phyloP scores from a whole-genome alignment of 1,140 invertebrate species.

The Lepeophtheirus salmonis region DNA sequence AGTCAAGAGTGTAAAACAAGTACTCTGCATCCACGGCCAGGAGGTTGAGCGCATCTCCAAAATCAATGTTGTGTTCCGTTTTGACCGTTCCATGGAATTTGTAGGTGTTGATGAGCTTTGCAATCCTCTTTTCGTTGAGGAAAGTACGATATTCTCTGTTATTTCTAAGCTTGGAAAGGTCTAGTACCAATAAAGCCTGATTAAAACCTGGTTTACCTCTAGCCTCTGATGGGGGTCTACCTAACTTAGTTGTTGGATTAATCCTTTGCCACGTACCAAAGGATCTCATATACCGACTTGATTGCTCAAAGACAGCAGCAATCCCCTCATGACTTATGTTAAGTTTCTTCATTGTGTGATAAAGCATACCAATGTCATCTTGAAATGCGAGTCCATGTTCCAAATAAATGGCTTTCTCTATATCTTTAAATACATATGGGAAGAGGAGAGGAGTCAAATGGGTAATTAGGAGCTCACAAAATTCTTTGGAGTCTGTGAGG shows the following conservation, averaged over 20 bases:
- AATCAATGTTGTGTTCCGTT: background rate
- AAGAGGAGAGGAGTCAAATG: conserved; percentile 21
- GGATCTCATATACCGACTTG: conserved; percentile 18
- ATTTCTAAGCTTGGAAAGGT: conserved; percentile 20
- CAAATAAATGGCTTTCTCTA: conserved; percentile 20
- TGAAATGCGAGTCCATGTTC: conserved; percentile 15
- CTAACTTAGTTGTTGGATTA: conserved; percentile 18
- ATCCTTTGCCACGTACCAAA: conserved; percentile 20
- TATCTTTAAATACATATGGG: conserved; percentile 19
- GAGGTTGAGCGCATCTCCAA: conserved; percentile 21
- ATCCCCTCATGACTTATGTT: conserved; percentile 15
- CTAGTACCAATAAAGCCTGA: conserved; percentile 19
- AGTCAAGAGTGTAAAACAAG: conserved; percentile 21
- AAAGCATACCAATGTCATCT: conserved; percentile 20
- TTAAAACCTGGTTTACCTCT: conserved; percentile 22
- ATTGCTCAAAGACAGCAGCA: conserved; percentile 17
- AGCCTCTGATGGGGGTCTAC: conserved; percentile 3
- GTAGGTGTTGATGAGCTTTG: conserved; percentile 20
- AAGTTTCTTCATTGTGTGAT: conserved; percentile 19
- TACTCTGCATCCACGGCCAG: conserved; percentile 19
- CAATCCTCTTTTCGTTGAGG: conserved; percentile 18
- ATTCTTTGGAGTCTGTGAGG: background rate
- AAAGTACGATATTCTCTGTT: conserved; percentile 14
- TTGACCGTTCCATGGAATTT: conserved; percentile 12
- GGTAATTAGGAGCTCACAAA: conserved; percentile 17